Evolutionary conservation across 2,888 invertebrate species (phyloP), one percentile per base, ranked within the genome.

Genomic region (Carabus problematicus): DNA sequence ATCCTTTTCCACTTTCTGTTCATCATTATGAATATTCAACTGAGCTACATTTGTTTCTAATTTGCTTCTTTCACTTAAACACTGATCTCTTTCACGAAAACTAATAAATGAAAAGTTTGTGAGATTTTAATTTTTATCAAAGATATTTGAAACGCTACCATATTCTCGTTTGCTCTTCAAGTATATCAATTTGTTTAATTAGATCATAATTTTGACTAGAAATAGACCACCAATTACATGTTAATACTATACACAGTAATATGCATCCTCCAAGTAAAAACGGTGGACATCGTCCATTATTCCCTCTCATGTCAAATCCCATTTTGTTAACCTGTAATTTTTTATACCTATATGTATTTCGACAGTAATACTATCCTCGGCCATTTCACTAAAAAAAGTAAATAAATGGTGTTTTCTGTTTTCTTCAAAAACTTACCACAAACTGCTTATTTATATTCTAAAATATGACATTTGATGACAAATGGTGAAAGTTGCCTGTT

Each of bases 201-300:
- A 67, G 60, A 54, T 67, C 67, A 67, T 67, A 67, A 59, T 67
- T 67, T 43, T 60, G 60, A n/a, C 52, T 60, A 11, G 67, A 67
- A 54, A 67, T 43, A 1, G 67, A 60, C 67, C 67, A 67, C 67
- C 67, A 67, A 42, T 67, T 67, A 52, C 67, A 67, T 7, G 60
- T 18, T 40, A 67, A 49, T 18, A 67, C 54, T 14, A 67, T 16
- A 52, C 49, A 59, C 4, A 67, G 54, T 59, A 67, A 52, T 12
- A 67, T 54, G 42, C 67, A 67, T 18, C 60, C 60, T 6, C 52
- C 67, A 11, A 67, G n/a, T 19, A 67, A 54, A 14, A 67, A 67
- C 11, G 67, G 49, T 40, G 67, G 67, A 29, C 67, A 67, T 60
- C 60, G 49, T 19, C 67, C 67, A 42, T 60, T 67, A n/a, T 59